Percentiles rank a stretch among this genome's conserved stretches.
phyloP scores from a whole-genome alignment of 2,797 vertebrate species.

The Leptodactylus fallax region DNA sequence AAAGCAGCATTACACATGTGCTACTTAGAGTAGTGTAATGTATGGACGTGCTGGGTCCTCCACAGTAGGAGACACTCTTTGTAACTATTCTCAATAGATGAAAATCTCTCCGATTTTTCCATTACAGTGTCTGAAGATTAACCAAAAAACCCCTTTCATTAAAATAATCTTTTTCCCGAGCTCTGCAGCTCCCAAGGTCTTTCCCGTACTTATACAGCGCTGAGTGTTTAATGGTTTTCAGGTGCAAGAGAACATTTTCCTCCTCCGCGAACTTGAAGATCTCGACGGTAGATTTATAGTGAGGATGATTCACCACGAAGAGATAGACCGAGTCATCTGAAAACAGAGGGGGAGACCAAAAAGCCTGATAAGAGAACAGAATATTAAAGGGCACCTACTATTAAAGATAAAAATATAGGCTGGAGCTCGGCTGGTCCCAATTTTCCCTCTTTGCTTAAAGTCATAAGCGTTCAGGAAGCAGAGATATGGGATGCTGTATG shows the following conservation, averaged over 20 bases:
- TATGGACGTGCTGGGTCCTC: background rate
- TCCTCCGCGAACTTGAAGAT: constrained; percentile 86
- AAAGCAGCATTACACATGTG: background rate
- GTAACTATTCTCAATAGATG: background rate
- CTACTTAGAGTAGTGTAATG: background rate
- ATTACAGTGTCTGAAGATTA: too few species aligned
- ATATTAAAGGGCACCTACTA: background rate
- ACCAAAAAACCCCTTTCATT: too few species aligned
- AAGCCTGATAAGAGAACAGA: background rate
- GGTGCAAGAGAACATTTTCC: constrained; percentile 79
- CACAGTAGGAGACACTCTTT: background rate
- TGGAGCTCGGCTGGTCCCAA: background rate
- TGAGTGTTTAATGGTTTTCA: constrained; percentile 88
- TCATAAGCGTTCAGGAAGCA: too few species aligned
- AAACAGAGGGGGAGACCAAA: background rate
- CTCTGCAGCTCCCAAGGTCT: background rate
- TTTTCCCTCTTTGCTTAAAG: too few species aligned
- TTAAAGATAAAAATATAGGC: background rate
- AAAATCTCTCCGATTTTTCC: too few species aligned
- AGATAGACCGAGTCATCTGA: constrained; percentile 78
- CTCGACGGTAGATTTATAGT: constrained; percentile 84
- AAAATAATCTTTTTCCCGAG: background rate
- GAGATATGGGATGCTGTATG: too few species aligned
- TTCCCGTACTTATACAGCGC: constrained; percentile 83
- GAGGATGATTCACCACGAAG: constrained; percentile 91